Conservation (phyloP, 2,113 vertebrate genomes). For the Pteronura brasiliensis region DNA sequence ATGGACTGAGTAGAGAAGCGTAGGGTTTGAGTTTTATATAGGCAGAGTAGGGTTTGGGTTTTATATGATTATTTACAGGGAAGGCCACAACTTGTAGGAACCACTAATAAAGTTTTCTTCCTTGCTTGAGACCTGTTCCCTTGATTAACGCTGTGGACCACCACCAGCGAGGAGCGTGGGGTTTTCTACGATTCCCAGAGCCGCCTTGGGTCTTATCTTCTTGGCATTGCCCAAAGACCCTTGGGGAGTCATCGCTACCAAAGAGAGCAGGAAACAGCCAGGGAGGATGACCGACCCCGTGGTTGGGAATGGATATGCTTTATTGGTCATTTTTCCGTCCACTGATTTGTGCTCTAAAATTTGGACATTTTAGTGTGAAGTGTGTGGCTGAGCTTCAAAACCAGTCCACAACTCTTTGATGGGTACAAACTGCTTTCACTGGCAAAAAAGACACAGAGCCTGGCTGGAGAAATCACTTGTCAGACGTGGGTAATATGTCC, state of each 20-base stretch:
- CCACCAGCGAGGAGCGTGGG: accelerated
- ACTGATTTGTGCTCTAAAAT: not conserved
- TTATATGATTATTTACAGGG: not conserved
- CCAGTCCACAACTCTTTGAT: not conserved
- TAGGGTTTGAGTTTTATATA: not conserved
- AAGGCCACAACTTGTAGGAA: not conserved
- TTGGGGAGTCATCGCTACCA: not conserved
- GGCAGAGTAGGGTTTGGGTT: not conserved
- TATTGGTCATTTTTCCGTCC: not conserved
- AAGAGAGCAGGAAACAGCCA: not conserved
- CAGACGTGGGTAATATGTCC: not conserved
- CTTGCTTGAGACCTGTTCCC: not conserved
- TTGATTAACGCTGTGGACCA: too few relatives aligned
- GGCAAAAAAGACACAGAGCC: not conserved
- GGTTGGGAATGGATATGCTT: not conserved
- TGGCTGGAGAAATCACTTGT: not conserved
- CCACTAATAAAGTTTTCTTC: not conserved
- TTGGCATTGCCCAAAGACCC: not conserved
- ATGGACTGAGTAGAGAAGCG: not conserved
- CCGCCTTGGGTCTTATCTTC: not conserved
- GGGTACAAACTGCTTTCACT: not conserved
- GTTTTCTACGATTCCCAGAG: not conserved
- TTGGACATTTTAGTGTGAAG: not conserved
- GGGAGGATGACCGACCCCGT: not conserved
- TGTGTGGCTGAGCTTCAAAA: not conserved